Evolutionary conservation across 2,888 invertebrate species (phyloP), one percentile per base, ranked within the genome.

Genomic region (Clunio marinus): DNA sequence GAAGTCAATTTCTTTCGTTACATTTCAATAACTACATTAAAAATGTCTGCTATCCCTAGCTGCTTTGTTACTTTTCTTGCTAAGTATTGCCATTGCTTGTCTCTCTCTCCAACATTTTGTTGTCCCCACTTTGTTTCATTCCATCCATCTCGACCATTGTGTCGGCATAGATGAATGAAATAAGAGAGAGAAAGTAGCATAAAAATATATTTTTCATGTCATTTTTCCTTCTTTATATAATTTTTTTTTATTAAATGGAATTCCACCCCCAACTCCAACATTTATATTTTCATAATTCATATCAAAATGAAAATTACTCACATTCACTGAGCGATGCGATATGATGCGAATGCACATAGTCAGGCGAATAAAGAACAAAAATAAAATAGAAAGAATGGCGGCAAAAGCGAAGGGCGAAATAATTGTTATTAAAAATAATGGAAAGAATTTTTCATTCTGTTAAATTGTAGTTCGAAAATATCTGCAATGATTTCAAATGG

Each of bases 401-500:
- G 8, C 8, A 35, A 32, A 60, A 35, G 35, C 8, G 17, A 63
- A 24, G 17, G 24, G 10, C 3, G 55, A 13, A 60, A 46, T 66
- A 66, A 66, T 63, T 63, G 63, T 63, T 66, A 66, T 66, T 55
- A 55, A 66, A 51, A 65, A 51, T 55, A 62, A 62, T 62, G 59
- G 59, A 59, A 45, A 41, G 45, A 62, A 41, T 62, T 62, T 45
- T 20, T 15, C 59, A 59, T 59, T 59, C 62, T 17, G 51, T 66
- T 66, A 55, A 66, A 66, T 66, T 66, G 66, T 45, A 66, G 55
- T 66, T 66, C 13, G 17, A 51, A 32, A 63, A 46, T 63, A 63
- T 45, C 35, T 66, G 66, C 51, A 66, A 66, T 63, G 41, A 63
- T 63, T 66, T 66, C 66, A 45, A 66, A 66, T 66, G 66, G 66